Evolutionary conservation across 1,140 invertebrate species (phyloP).

Genomic region (Drosophila bocki): DNA sequence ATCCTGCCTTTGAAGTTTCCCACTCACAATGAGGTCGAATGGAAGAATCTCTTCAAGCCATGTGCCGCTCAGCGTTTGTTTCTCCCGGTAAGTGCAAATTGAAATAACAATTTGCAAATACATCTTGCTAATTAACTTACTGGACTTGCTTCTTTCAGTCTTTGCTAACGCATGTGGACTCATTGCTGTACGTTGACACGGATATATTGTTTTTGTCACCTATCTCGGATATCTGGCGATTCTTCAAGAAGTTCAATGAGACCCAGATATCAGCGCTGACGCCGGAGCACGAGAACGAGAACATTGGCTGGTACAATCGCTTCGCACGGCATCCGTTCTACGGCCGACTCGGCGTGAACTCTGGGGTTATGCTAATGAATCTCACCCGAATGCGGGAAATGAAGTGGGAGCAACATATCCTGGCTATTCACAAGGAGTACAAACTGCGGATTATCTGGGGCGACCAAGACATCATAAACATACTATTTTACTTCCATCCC

Average conservation of each 20-base stretch:
- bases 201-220: conserved; percentile 95
- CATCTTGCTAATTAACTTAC: neutral
- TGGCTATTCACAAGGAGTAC: conserved; percentile 94
- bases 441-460: conserved; percentile 96
- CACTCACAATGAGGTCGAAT: conserved; percentile 88
- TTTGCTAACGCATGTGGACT: conserved; percentile 87
- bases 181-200: conserved; percentile 96
- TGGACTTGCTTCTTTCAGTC: conserved; percentile 35
- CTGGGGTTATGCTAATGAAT: conserved; percentile 99
- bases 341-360: conserved; percentile 96
- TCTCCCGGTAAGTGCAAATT: conserved; percentile 90
- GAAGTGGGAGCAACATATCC: conserved; percentile 93
- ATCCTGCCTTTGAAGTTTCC: conserved; percentile 93
- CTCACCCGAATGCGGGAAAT: conserved; percentile 95
- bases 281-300: conserved; percentile 95
- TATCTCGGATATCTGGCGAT: conserved; percentile 92
- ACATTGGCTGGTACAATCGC: conserved; percentile 97
- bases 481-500: conserved; percentile 96
- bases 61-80: conserved; percentile 97
- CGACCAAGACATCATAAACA: conserved; percentile 99
- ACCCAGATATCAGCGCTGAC: conserved; percentile 94
- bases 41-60: conserved; percentile 95
- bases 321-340: conserved; percentile 98
- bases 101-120: neutral
- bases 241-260: conserved; percentile 93